Percentiles rank a stretch among this genome's conserved stretches.
These are phyloP conservation scores for Parazoanthus atlanticus DNA, from an alignment of 92 coral and sea anemone genomes.

Conservation along the genomic window DNA sequence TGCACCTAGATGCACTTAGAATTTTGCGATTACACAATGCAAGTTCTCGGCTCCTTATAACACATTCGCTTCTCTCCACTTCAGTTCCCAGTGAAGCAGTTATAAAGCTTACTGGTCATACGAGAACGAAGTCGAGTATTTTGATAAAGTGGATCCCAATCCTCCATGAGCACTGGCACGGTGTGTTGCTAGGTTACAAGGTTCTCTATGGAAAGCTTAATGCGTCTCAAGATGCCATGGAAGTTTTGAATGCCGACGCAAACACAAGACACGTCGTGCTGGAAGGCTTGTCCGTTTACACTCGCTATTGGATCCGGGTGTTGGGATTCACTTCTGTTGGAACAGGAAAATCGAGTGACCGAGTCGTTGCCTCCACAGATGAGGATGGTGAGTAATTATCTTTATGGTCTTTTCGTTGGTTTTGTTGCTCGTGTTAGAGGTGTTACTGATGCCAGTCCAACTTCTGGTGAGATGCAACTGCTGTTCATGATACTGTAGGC, in stretches of 20 bases:
- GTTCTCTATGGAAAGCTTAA: conserved; percentile 28
- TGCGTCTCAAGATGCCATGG: conserved; percentile 30
- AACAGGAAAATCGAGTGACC: conserved; percentile 42
- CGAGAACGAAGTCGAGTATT: conserved; percentile 53
- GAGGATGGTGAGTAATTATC: conserved; percentile 47
- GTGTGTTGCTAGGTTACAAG: conserved; percentile 50
- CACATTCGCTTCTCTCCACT: not conserved
- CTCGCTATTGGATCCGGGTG: conserved; percentile 43
- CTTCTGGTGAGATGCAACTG: not conserved
- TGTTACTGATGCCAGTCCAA: not conserved
- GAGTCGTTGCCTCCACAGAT: conserved; percentile 47
- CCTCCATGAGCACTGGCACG: conserved; percentile 38
- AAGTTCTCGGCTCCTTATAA: not conserved
- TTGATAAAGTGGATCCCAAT: conserved; percentile 47
- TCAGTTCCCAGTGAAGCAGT: conserved; percentile 59
- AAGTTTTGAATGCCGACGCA: conserved; percentile 14
- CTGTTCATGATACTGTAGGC: not conserved
- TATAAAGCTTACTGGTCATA: conserved; percentile 21
- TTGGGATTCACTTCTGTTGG: conserved; percentile 56
- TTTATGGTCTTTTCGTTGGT: not conserved
- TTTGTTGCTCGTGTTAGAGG: not conserved
- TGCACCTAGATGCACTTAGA: no score
- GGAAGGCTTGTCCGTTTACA: conserved; percentile 30
- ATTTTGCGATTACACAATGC: no score
- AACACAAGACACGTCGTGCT: not conserved